Base-by-base conservation (phyloP, 1,140 invertebrate genomes). In the Brachionus angularis region DNA sequence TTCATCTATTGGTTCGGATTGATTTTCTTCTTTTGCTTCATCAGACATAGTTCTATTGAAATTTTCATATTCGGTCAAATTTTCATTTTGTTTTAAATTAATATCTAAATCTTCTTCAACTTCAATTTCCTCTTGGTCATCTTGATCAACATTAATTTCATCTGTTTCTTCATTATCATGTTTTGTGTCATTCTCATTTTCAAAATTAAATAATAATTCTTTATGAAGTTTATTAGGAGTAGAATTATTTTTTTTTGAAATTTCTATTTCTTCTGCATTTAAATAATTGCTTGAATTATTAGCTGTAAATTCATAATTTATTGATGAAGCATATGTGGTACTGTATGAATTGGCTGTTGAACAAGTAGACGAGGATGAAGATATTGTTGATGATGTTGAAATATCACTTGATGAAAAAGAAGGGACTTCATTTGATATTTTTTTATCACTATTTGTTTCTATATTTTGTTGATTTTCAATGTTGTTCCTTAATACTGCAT, bases 311-410 rank as follows among this genome's bases (percentile, higher is more conserved):
- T n/a, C n/a, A n/a, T n/a, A n/a, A n/a, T n/a, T n/a, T n/a, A n/a
- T n/a, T n/a, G n/a, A n/a, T n/a, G n/a, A n/a, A n/a, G n/a, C n/a
- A n/a, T n/a, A n/a, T n/a, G n/a, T n/a, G n/a, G n/a, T 18, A 58
- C 53, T 58, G 39, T 58, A 39, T 12, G 18, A 16, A 58, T 55
- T 55, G 23, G 23, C 16, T 25, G 33, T 58, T 14, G 53, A 58
- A 23, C 53, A 58, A 21, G 53, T 58, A 18, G 53, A 58, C 21
- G 53, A 58, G 23, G 52, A 55, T 8, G 53, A 55, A 12, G 52
- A 55, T n/a, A n/a, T n/a, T n/a, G n/a, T n/a, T 33, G 44, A 50
- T 14, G 53, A 58, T 39, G 53, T 58, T 5, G 53, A 58, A 12
- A 39, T 25, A 27, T 58, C 53, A 58, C 53, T 58, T 5, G 16